These are phyloP conservation scores for Nomada hirtipes DNA, from an alignment of 2,888 invertebrate species.

Conservation along the genomic window DNA sequence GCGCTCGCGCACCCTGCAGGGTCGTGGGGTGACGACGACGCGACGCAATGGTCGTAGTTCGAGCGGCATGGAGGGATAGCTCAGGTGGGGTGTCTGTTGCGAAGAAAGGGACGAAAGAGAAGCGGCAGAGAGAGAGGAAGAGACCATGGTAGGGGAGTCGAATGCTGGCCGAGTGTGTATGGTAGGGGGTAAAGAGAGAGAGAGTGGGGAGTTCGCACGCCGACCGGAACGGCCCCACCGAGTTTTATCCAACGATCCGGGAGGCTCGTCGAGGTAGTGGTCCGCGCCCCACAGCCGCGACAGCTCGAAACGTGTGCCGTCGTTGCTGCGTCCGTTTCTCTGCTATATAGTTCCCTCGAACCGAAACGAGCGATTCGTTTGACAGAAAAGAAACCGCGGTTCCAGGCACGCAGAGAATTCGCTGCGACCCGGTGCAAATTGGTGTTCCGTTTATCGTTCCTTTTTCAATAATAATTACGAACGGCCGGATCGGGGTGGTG, in stretches of 20 bases:
- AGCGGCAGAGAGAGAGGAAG: slow-evolving; percentile 31
- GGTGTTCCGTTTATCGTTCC: background rate
- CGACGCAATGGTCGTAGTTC: slow-evolving; percentile 44
- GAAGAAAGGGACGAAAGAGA: slow-evolving; percentile 38
- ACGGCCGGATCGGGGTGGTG: slow-evolving; percentile 26
- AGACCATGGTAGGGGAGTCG: slow-evolving; percentile 19
- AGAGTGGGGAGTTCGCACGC: slow-evolving; percentile 80
- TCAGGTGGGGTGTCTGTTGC: slow-evolving; percentile 30
- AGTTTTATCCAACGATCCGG: slow-evolving; percentile 84
- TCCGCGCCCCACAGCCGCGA: slow-evolving; percentile 82
- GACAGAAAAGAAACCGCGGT: background rate
- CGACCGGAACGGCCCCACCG: slow-evolving; percentile 80
- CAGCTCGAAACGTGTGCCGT: slow-evolving; percentile 73
- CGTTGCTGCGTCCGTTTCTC: slow-evolving; percentile 36
- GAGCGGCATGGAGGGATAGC: slow-evolving; percentile 17
- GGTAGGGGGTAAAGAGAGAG: slow-evolving; percentile 58
- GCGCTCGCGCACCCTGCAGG: slow-evolving; percentile 60
- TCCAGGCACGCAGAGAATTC: background rate
- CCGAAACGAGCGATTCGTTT: background rate
- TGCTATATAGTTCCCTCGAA: slow-evolving; percentile 4
- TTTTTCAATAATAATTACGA: background rate
- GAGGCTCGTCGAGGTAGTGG: slow-evolving; percentile 83
- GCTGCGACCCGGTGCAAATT: background rate
- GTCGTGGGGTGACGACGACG: slow-evolving; percentile 56
- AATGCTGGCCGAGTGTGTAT: slow-evolving; percentile 24